Evolutionary conservation across 1,140 invertebrate species (phyloP), one percentile per base, ranked within the genome.

Genomic region (Rhagoletis zephyria): DNA sequence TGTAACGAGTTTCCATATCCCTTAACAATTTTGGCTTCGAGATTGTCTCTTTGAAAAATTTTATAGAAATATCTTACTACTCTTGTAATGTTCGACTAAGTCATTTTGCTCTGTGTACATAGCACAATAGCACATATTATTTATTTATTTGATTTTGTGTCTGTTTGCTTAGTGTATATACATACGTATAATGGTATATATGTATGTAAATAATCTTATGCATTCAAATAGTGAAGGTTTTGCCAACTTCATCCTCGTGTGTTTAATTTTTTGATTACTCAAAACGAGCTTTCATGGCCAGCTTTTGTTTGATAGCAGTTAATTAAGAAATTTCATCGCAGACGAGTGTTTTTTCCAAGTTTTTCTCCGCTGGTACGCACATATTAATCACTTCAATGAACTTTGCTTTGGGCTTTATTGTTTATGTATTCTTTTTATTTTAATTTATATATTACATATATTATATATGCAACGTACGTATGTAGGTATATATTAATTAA

Each of bases 311-410:
- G 74, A 56, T 81, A 48, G 74, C 74, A 56, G 74, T 81, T 81
- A 81, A 81, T 81, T 81, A 81, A 56, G 48, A 56, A 81, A 56
- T 56, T 81, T 81, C 48, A 10, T 59, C 56, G 74, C 6, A 59
- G 19, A 16, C 42, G 74, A 56, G 74, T 56, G 48, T 10, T 30
- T 59, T 14, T 74, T 74, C 1, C 30, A 30, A 30, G 30, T 30
- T 63, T 12, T 16, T 63, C n/a, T 1, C 9, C 9, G 61, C 16
- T 63, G 12, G 9, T 63, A 16, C 61, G 5, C 61, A 63, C 4
- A 63, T 63, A 30, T 30, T 30, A 63, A 14, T 7, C 61, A n/a
- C 5, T 56, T 56, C 16, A 81, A 4, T 16, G 48, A 56, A 2
- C 45, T 81, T 30, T 56, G 42, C 45, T 56, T 2, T 2, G 1